Conservation (phyloP, 2,113 vertebrate genomes). For the Pteruthius melanotis region DNA sequence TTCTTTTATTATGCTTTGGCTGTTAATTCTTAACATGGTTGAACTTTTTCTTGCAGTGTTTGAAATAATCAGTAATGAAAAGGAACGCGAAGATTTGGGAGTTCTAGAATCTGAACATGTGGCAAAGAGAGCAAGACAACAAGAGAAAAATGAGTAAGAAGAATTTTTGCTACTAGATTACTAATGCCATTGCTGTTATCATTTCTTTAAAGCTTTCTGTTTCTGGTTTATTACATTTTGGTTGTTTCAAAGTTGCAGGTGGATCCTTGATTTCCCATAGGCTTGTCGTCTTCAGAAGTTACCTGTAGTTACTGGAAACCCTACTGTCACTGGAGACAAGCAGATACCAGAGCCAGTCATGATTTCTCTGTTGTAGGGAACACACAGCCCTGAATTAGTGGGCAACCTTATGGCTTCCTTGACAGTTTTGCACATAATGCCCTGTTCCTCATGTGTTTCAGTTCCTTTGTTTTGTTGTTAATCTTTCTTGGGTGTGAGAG, state of each 20-base stretch:
- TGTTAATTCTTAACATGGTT: neutral
- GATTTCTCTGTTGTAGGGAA: neutral
- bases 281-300: neutral
- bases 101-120: conserved; percentile 81
- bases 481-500: neutral
- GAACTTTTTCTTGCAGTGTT: conserved; percentile 75
- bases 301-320: neutral
- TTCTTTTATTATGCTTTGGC: neutral
- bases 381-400: neutral
- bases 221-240: neutral
- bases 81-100: conserved; percentile 65
- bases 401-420: neutral
- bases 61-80: conserved; percentile 76
- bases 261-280: neutral
- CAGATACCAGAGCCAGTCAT: neutral
- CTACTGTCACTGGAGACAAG: neutral
- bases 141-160: conserved; percentile 76
- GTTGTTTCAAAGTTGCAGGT: neutral
- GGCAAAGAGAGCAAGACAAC: conserved; percentile 82
- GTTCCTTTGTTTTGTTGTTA: neutral
- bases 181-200: neutral
- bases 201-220: neutral
- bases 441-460: neutral
- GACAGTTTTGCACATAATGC: neutral
- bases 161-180: neutral